Evolutionary conservation across 2,888 invertebrate species (phyloP), one percentile per base, ranked within the genome.

Genomic region (Cataglyphis rosenhaueri): DNA sequence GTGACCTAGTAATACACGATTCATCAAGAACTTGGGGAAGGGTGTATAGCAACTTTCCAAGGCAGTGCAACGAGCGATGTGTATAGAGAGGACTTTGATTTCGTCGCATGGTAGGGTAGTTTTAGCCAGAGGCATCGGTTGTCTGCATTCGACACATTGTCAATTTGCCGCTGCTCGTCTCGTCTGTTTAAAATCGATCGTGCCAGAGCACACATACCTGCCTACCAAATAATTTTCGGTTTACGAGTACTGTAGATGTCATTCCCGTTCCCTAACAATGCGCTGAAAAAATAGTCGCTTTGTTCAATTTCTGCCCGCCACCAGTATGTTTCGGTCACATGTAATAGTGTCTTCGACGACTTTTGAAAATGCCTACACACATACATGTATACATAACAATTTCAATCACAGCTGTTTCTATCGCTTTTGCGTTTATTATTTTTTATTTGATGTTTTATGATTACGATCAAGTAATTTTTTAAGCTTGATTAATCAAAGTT

Each of bases 71-170:
- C 59, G 78, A 21, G 32, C 6, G 25, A 52, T 57, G 6, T 71
- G 29, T 81, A 65, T 62, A 78, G 71, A 85, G 83, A 84, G 87
- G 83, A 90, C 90, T 75, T 76, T 75, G 85, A 75, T 70, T 81
- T 74, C 62, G 85, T 55, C 52, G 70, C 64, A 81, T 79, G 82
- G 87, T 84, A 88, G 89, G 91, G 90, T 91, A 90, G 92, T 91
- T 92, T 92, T 90, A 89, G 90, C 89, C 89, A 89, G 90, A 88
- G 92, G 92, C 91, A 90, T 91, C 86, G 89, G 86, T 86, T 86
- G 89, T 83, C 93, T 94, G 94, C 91, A 91, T 93, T 93, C 93
- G 94, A 94, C 94, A 92, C 90, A 92, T 91, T 94, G 93, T 94
- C 94, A 94, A 93, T 94, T 93, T 92, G 91, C 86, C 86, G 88